Evolutionary conservation across 2,888 invertebrate genomes (phyloP), one percentile per base, ranked within the genome.

Genomic region (Tetragonula carbonaria): DNA sequence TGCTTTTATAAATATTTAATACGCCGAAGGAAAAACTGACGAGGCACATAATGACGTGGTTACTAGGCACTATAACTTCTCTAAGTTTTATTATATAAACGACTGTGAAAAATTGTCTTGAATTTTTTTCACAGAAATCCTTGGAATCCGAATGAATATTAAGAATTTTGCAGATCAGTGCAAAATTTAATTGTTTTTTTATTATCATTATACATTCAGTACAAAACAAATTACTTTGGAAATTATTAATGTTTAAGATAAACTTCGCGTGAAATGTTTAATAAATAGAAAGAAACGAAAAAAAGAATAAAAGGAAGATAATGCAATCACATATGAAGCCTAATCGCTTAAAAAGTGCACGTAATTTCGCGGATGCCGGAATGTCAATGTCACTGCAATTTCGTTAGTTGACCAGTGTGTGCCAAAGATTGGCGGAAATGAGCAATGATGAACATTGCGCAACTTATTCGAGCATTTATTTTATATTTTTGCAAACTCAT

Each of bases 361-460:
- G 21, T 53, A 57, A 74, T 50, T 67, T 57, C 33, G 74, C 5
- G 16, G 45, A 78, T 53, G 72, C 18, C 18, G 67, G 66, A 72
- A 78, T 78, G 72, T 53, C 78, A 81, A 50, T 78, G 67, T 67
- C 78, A 67, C n/a, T 62, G 66, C 45, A 78, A 76, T 76, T 80
- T 76, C 63, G 68, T 79, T 63, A 65, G 59, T 38, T 33, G 76
- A 59, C 18, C 76, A 50, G 16, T 63, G 55, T 18, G 55, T 18
- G 55, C 23, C 62, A 33, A 75, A 70, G 70, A 76, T 63, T 76
- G 33, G 70, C 80, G 81, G 81, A 81, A 78, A 50, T 33, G 55
- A n/a, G 66, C 67, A 73, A 73, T 81, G 51, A 81, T 55, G 72
- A 53, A 33, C 62, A 45, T 78, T 78, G 72, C 67, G 67, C 11